Base-by-base conservation (phyloP, 2,113 vertebrate genomes). In the Cavia porcellus region DNA sequence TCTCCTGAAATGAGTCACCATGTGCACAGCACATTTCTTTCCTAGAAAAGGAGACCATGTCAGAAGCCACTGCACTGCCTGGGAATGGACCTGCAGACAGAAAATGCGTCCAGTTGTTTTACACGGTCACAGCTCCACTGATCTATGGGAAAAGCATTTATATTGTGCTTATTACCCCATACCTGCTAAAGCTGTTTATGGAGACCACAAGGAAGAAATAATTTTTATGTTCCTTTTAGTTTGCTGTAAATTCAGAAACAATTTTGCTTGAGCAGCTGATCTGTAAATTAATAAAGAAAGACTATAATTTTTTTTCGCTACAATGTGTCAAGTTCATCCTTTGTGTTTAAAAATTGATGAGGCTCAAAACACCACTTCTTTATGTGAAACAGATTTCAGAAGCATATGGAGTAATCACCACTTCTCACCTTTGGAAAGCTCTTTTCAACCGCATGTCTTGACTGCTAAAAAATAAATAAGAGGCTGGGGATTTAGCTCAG, bases 241-340 rank as follows among this genome's bases (percentile, higher is more conserved):
- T 98, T 97, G 90, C 96, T 97, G 96, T 97, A 97, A 97, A 98
- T 97, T 97, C 96, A 92, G 96, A 96, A 97, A 98, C 89, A 96
- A 97, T 98, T 97, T 97, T 92, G 86, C 92, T 95, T 94, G 66
- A 98, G 96, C 94, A 98, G 96, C 90, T 97, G 96, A 98, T 98
- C 96, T 96, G 92, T 98, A 92, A 97, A 98, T 98, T 98, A 98
- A 98, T 97, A 97, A 98, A 96, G 96, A 98, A 82, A 47, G 74
- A 89, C 85, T 95, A 95, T 98, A 97, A 94, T 86, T 97, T 98
- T 96, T 38, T 97, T 96, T 96, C 94, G 96, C 90, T 81, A 93
- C 19, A 61, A 61, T 96, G 89, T 94, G 94, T 97, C 96, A 96
- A 97, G 90, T 80, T 96, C 83, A 96, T 97, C 95, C 95, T 97